These are phyloP conservation scores for Hestina assimilis DNA, from an alignment of 1,140 invertebrate genomes.

Conservation along the genomic window DNA sequence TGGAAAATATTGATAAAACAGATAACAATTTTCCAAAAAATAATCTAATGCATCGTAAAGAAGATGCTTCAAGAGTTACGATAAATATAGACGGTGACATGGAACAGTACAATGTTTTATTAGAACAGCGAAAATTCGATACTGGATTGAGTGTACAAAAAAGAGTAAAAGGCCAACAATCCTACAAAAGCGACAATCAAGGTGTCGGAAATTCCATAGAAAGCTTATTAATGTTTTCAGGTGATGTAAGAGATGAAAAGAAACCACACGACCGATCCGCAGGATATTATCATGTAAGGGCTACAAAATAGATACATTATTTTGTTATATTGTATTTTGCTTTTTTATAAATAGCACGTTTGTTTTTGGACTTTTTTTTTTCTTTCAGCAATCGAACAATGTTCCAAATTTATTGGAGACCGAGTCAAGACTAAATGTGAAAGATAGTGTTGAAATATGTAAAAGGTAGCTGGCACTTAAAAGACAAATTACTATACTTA, in stretches of 20 bases:
- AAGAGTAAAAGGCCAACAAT: constrained; percentile 26
- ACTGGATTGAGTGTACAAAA: constrained; percentile 43
- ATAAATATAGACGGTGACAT: constrained; percentile 56
- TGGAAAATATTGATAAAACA: constrained; percentile 24
- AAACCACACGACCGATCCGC: background rate
- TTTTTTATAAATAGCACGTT: too few relatives aligned
- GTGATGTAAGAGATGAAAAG: background rate
- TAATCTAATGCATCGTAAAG: constrained; percentile 19
- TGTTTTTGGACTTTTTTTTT: constrained; percentile 24
- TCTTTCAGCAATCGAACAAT: constrained; percentile 34
- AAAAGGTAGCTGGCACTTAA: constrained; percentile 45
- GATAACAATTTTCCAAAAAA: constrained; percentile 8
- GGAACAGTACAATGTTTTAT: constrained; percentile 48
- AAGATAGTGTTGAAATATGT: constrained; percentile 56
- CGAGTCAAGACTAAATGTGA: constrained; percentile 34
- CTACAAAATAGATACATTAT: background rate
- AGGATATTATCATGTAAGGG: background rate
- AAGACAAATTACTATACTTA: too few relatives aligned
- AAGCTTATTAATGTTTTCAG: constrained; percentile 21
- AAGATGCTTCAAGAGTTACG: constrained; percentile 43
- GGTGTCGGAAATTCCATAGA: constrained; percentile 12
- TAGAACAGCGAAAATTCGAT: constrained; percentile 35
- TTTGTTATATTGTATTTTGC: background rate
- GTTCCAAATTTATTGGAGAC: constrained; percentile 7
- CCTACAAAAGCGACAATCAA: background rate